Conservation (phyloP, 2,113 vertebrate genomes). For the Emberiza fucata region DNA sequence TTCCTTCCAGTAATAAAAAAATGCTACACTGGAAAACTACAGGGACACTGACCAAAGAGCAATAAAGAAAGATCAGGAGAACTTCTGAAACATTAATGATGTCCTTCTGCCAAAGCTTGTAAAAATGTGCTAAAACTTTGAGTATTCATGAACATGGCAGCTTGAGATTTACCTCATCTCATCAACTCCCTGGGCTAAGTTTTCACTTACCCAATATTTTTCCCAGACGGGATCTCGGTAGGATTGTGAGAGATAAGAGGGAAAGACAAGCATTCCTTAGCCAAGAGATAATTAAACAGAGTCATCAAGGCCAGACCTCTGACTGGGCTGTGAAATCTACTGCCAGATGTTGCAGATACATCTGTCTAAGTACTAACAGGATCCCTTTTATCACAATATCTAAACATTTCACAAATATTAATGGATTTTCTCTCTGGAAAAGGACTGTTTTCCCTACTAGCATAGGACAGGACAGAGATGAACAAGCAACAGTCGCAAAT, state of each 20-base stretch:
- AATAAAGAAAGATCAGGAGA: constrained; percentile 28
- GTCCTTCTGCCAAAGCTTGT: constrained; percentile 56
- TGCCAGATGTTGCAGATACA: constrained; percentile 65
- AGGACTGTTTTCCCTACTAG: background rate
- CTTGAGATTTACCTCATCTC: constrained; percentile 60
- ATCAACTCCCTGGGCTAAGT: constrained; percentile 49
- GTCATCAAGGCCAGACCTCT: constrained; percentile 65
- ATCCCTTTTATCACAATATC: constrained; percentile 22
- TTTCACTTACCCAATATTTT: constrained; percentile 22
- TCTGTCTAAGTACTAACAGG: constrained; percentile 49
- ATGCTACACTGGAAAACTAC: constrained; percentile 43
- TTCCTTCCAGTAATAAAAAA: constrained; percentile 52
- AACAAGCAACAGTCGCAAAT: background rate
- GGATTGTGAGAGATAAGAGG: constrained; percentile 37
- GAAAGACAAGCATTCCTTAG: constrained; percentile 34
- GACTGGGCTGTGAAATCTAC: constrained; percentile 51
- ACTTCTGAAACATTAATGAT: constrained; percentile 70
- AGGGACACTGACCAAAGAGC: constrained; percentile 46
- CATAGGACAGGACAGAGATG: background rate
- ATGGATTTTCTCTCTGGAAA: background rate
- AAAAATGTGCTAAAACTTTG: constrained; percentile 55
- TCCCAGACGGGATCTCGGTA: background rate
- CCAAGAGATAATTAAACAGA: constrained; percentile 62
- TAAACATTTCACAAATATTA: constrained; percentile 27
- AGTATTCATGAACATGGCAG: constrained; percentile 37